phyloP scores from a whole-genome alignment of 2,113 vertebrate species.

The Pollachius pollachius region DNA sequence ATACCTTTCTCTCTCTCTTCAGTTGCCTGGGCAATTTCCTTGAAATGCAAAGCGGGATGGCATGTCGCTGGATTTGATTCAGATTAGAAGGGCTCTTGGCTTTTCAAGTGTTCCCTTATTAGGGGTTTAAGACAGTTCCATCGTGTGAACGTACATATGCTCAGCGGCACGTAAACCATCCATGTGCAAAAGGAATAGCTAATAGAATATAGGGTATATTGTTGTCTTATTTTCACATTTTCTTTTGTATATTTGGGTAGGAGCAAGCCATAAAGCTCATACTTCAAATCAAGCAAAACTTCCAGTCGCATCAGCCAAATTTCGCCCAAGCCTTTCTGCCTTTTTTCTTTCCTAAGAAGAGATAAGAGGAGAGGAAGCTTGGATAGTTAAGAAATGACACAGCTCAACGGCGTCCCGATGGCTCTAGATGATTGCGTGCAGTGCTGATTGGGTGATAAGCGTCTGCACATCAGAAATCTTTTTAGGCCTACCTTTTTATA shows the following conservation, averaged over 20 bases:
- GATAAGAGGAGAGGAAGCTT: conserved; percentile 15
- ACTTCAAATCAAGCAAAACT: too few species aligned
- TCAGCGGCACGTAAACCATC: neutral
- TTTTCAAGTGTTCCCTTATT: conserved; percentile 65
- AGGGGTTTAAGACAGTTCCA: conserved; percentile 55
- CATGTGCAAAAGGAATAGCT: too few species aligned
- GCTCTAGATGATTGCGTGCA: conserved; percentile 47
- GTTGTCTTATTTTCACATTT: too few species aligned
- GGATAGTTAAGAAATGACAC: conserved; percentile 37
- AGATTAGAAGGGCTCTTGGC: conserved; percentile 67
- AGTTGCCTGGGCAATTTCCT: conserved; percentile 42
- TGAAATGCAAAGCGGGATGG: conserved; percentile 37
- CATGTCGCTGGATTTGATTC: conserved; percentile 41
- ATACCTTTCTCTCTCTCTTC: conserved; percentile 48
- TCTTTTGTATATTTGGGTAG: too few species aligned
- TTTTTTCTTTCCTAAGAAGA: neutral
- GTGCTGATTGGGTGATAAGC: conserved; percentile 58
- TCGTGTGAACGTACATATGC: conserved; percentile 17
- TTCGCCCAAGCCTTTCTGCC: too few species aligned
- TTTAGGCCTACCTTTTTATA: conserved; percentile 45
- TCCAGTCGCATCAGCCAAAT: too few species aligned
- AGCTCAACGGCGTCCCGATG: conserved; percentile 16
- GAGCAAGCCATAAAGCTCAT: too few species aligned
- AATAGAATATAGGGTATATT: too few species aligned
- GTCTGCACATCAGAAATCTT: conserved; percentile 60